These are phyloP conservation scores for Uria lomvia DNA, from an alignment of 2,113 vertebrate species.

Conservation along the genomic window DNA sequence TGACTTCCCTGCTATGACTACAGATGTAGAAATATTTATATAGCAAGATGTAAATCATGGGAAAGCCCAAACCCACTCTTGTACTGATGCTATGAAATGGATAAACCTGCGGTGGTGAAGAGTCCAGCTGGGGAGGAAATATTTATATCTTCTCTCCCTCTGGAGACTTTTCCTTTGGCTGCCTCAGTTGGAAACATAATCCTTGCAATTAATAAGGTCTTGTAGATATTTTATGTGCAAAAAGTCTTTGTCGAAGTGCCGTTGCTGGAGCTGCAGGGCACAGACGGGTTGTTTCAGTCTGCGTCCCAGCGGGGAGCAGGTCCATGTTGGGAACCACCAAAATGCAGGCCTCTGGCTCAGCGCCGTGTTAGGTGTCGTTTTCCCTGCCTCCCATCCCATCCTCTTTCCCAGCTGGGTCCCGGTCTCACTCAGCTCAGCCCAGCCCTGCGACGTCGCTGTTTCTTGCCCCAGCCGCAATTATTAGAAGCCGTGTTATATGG, in stretches of 20 bases:
- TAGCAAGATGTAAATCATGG: neutral
- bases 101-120: neutral
- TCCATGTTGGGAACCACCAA: fast-evolving
- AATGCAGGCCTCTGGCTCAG: neutral
- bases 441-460: fast-evolving
- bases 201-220: neutral
- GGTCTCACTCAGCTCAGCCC: fast-evolving
- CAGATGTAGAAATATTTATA: neutral
- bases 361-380: fast-evolving
- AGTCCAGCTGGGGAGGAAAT: neutral
- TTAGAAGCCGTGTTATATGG: neutral
- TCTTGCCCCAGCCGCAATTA: neutral
- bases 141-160: neutral
- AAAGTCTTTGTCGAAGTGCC: neutral
- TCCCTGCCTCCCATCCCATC: neutral
- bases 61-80: neutral
- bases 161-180: neutral
- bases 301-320: neutral
- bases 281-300: neutral
- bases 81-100: fast-evolving
- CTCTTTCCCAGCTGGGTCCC: neutral
- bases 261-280: neutral
- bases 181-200: neutral
- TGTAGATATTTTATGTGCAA: neutral
- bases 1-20: neutral